phyloP scores from a whole-genome alignment of 1,140 invertebrate genomes.

The Streblospio benedicti region DNA sequence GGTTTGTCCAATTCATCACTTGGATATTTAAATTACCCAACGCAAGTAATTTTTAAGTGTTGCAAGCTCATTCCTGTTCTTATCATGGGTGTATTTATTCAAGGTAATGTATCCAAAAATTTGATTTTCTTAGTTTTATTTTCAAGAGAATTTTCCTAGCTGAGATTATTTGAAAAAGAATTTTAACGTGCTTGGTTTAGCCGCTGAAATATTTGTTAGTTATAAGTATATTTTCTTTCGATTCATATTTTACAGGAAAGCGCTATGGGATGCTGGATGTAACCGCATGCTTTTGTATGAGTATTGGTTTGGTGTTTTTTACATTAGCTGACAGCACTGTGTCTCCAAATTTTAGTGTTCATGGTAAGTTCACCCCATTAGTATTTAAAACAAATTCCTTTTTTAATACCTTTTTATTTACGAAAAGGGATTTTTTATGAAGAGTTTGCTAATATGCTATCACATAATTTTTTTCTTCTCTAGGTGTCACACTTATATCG shows the following conservation, averaged over 20 bases:
- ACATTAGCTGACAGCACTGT: slow-evolving; percentile 83
- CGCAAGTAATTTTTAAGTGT: slow-evolving; percentile 56
- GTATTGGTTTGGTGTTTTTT: slow-evolving; percentile 81
- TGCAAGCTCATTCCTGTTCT: slow-evolving; percentile 93
- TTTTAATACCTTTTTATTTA: too few relatives aligned
- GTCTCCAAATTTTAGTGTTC: slow-evolving; percentile 74
- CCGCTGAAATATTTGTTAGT: too few relatives aligned
- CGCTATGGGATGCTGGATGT: slow-evolving; percentile 75
- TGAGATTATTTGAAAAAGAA: not conserved
- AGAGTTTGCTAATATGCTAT: not conserved
- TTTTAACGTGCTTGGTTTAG: too few relatives aligned
- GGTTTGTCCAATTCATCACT: slow-evolving; percentile 88
- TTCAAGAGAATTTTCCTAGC: not conserved
- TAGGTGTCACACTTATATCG: slow-evolving; percentile 75
- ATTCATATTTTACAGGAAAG: slow-evolving; percentile 53
- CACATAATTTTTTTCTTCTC: slow-evolving; percentile 11
- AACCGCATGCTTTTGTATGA: slow-evolving; percentile 75
- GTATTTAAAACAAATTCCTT: slow-evolving; percentile 13
- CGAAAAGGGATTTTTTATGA: too few relatives aligned
- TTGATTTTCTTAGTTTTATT: not conserved
- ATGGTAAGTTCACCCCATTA: slow-evolving; percentile 34
- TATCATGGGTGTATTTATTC: slow-evolving; percentile 81
- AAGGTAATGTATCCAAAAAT: slow-evolving; percentile 50
- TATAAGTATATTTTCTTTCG: slow-evolving; percentile 10
- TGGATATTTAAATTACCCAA: slow-evolving; percentile 90